phyloP scores from a whole-genome alignment of 1,140 invertebrate genomes.

The Teleogryllus occipitalis region DNA sequence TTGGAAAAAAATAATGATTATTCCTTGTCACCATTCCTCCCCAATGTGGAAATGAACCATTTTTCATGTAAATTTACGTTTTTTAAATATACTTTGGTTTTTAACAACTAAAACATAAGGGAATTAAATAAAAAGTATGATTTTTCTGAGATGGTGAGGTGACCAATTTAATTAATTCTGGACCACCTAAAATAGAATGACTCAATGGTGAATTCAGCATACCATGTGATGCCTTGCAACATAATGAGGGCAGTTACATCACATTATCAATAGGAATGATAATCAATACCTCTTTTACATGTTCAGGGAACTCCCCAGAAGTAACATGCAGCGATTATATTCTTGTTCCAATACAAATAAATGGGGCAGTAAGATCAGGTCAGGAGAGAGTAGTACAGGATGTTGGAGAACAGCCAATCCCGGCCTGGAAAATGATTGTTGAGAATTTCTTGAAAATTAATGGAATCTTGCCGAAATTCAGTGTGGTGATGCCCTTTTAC shows the following conservation, averaged over 20 bases:
- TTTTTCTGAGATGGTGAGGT: no score
- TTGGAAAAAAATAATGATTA: not conserved
- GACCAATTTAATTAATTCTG: no score
- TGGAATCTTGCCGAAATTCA: no score
- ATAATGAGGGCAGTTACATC: no score
- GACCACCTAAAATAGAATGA: no score
- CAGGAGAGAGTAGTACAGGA: not conserved
- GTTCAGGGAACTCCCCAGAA: not conserved
- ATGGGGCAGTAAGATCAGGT: not conserved
- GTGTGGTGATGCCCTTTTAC: no score
- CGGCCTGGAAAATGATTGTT: not conserved
- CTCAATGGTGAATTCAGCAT: no score
- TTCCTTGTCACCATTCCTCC: not conserved
- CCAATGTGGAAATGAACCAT: not conserved
- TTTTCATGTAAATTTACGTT: not conserved
- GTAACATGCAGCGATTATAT: not conserved
- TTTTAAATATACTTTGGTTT: not conserved
- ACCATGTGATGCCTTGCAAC: no score
- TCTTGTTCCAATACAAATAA: not conserved
- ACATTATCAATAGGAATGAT: no score
- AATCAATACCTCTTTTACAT: not conserved
- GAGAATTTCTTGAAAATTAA: no score
- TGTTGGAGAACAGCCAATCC: not conserved
- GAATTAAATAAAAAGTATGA: no score
- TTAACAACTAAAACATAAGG: not conserved